These are phyloP conservation scores for Epizoanthus stellaris DNA, from an alignment of 92 coral and sea anemone species.

Conservation along the genomic window DNA sequence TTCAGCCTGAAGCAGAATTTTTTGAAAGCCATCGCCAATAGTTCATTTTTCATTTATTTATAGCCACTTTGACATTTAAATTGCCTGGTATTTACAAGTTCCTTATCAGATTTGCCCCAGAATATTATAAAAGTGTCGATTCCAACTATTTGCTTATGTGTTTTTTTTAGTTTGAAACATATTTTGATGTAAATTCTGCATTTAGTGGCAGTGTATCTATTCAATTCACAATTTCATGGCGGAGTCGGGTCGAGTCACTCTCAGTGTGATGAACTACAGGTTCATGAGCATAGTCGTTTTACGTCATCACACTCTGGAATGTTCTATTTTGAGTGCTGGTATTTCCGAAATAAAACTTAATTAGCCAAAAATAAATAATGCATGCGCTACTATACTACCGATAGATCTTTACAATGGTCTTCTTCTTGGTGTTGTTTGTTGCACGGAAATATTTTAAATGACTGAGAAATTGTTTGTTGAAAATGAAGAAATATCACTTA, in stretches of 20 bases:
- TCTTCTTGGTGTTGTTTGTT: not conserved
- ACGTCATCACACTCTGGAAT: slow-evolving; percentile 24
- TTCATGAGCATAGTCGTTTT: not conserved
- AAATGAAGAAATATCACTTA: too few relatives aligned
- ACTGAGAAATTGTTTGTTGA: not conserved
- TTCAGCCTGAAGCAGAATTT: too few relatives aligned
- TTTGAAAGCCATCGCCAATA: too few relatives aligned
- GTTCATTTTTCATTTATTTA: too few relatives aligned
- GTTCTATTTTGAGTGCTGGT: slow-evolving; percentile 26
- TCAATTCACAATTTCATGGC: not conserved
- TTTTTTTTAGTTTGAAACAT: too few relatives aligned
- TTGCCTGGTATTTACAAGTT: too few relatives aligned
- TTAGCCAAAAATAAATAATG: slow-evolving; percentile 29
- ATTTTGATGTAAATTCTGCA: not conserved
- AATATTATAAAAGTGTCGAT: too few relatives aligned
- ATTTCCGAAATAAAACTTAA: slow-evolving; percentile 44
- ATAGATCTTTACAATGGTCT: not conserved
- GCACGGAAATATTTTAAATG: not conserved
- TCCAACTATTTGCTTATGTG: too few relatives aligned
- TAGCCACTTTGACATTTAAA: too few relatives aligned
- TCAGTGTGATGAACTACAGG: slow-evolving; percentile 7
- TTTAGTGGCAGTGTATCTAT: not conserved
- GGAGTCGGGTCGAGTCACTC: not conserved
- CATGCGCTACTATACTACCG: too few relatives aligned
- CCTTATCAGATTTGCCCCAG: too few relatives aligned